These are phyloP conservation scores for Coelinius sp. DNA, from an alignment of 2,888 invertebrate genomes.

Conservation along the genomic window DNA sequence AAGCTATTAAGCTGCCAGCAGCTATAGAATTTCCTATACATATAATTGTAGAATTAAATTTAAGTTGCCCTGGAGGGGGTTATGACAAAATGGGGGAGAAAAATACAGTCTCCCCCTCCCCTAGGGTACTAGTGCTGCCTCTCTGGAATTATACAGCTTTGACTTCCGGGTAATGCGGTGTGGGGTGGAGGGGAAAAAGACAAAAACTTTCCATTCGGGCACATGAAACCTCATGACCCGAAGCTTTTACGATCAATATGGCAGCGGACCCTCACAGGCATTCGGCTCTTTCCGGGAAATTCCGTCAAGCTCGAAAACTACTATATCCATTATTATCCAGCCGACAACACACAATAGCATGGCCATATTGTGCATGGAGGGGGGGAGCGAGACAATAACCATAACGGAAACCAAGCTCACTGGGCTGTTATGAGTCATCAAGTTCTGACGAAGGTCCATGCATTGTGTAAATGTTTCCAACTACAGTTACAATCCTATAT, in stretches of 20 bases:
- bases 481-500: not conserved
- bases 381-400: not conserved
- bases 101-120: not conserved
- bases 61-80: slow-evolving; percentile 11
- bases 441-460: slow-evolving; percentile 1
- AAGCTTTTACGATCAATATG: slow-evolving; percentile 33
- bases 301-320: slow-evolving; percentile 33
- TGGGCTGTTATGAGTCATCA: slow-evolving; percentile 10
- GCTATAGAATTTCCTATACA: slow-evolving; percentile 4
- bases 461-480: not conserved
- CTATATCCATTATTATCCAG: slow-evolving; percentile 28
- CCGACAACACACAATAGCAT: slow-evolving; percentile 24
- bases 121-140: not conserved
- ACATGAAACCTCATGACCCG: slow-evolving; percentile 13
- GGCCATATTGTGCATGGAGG: slow-evolving; percentile 29
- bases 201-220: slow-evolving; percentile 15
- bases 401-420: not conserved
- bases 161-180: not conserved
- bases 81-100: not conserved
- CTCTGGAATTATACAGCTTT: slow-evolving; percentile 7
- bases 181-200: not conserved
- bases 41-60: slow-evolving; percentile 1
- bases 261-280: slow-evolving; percentile 7
- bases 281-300: slow-evolving; percentile 26
- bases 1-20: slow-evolving; percentile 36